Conservation (phyloP, 2,888 invertebrate genomes). For the Leptura quadrifasciata region DNA sequence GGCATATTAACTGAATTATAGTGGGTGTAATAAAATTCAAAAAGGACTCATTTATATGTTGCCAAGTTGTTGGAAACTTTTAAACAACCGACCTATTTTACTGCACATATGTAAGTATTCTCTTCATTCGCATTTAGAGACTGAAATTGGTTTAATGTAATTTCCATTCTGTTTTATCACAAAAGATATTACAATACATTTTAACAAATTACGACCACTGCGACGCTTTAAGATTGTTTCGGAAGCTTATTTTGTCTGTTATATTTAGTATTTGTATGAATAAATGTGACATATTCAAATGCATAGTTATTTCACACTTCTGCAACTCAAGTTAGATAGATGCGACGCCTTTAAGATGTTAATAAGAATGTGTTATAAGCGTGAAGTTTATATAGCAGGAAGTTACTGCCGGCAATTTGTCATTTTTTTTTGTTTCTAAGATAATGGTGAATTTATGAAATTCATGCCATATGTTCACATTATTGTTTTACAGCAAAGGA, state of each 20-base stretch:
- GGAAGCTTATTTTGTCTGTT: neutral
- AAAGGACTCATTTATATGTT: constrained; percentile 15
- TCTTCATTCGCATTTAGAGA: neutral
- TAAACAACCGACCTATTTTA: neutral
- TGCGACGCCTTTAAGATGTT: no score
- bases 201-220: neutral
- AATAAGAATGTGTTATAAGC: no score
- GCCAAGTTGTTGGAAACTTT: constrained; percentile 25
- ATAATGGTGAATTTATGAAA: no score
- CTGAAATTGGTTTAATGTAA: neutral
- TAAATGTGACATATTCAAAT: neutral
- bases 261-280: neutral
- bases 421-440: no score
- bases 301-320: no score
- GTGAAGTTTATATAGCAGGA: no score
- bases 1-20: neutral
- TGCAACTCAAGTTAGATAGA: no score
- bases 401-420: no score
- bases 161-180: constrained; percentile 7
- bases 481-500: no score
- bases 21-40: neutral
- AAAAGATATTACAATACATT: neutral
- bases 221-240: neutral
- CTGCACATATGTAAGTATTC: neutral
- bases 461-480: no score